phyloP scores from a whole-genome alignment of 2,888 invertebrate species.

The Limnephilus auricula region DNA sequence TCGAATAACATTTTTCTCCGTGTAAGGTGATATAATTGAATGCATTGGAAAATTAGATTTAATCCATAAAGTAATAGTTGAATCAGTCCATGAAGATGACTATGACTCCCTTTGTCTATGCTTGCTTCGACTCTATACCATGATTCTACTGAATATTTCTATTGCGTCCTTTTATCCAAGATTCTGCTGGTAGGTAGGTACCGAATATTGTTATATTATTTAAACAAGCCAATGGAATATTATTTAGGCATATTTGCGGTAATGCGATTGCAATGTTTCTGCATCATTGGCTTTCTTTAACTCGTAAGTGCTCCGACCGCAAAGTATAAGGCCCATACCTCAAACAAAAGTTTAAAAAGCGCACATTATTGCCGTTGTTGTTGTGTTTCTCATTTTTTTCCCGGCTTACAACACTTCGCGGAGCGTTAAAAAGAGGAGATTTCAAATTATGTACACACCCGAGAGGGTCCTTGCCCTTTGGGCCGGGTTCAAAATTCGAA shows the following conservation, averaged over 20 bases:
- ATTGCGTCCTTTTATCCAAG: background rate
- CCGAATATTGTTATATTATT: background rate
- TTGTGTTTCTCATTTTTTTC: background rate
- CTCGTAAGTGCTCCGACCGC: constrained; percentile 27
- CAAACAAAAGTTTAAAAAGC: constrained; percentile 21
- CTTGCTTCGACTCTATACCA: background rate
- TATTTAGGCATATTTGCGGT: background rate
- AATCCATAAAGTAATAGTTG: no score
- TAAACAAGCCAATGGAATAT: background rate
- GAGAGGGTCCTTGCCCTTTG: constrained; percentile 62
- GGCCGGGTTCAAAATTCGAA: constrained; percentile 64
- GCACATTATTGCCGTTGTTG: constrained; percentile 3
- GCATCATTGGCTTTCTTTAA: background rate
- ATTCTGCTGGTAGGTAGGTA: background rate
- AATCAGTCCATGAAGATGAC: background rate
- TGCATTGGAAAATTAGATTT: no score
- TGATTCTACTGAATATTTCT: background rate
- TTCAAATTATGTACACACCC: constrained; percentile 55
- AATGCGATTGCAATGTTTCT: background rate
- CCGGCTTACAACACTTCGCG: constrained; percentile 32
- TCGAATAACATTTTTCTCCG: no score
- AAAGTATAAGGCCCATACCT: constrained; percentile 3
- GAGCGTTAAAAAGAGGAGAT: constrained; percentile 30
- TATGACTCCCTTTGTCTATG: background rate
- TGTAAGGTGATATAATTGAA: no score